Evolutionary conservation across 37 sponge, comb jelly and placozoan genomes (phyloP).

Genomic region (Beroe ovata): DNA sequence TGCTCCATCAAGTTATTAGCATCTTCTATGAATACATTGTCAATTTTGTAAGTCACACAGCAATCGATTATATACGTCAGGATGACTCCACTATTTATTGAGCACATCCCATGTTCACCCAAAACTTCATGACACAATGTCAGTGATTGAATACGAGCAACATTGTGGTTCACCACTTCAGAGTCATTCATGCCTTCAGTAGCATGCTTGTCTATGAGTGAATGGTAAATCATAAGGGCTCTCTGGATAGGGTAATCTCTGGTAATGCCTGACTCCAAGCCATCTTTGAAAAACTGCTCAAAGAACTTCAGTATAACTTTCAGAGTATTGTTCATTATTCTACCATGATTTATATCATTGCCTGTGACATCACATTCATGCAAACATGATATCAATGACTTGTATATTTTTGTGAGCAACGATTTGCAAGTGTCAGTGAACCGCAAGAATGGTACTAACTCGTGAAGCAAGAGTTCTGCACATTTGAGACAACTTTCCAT

Average conservation of each 20-base stretch:
- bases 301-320: constrained; percentile 29
- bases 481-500: constrained; percentile 27
- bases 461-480: constrained; percentile 23
- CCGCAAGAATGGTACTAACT: constrained; percentile 27
- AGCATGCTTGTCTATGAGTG: constrained; percentile 11
- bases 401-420: background rate
- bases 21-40: constrained; percentile 37
- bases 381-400: background rate
- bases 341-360: background rate
- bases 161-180: background rate
- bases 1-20: constrained; percentile 30
- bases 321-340: constrained; percentile 23
- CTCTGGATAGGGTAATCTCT: constrained; percentile 28
- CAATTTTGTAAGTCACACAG: constrained; percentile 5
- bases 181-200: background rate
- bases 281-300: background rate
- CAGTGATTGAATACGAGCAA: constrained; percentile 58
- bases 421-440: constrained; percentile 56
- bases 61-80: constrained; percentile 36
- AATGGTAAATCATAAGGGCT: constrained; percentile 35
- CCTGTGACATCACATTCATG: background rate
- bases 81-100: constrained; percentile 6
- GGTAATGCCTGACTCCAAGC: background rate
- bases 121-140: constrained; percentile 34
- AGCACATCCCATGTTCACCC: constrained; percentile 5